Evolutionary conservation across 2,888 invertebrate genomes (phyloP).

Genomic region (Panopea generosa): DNA sequence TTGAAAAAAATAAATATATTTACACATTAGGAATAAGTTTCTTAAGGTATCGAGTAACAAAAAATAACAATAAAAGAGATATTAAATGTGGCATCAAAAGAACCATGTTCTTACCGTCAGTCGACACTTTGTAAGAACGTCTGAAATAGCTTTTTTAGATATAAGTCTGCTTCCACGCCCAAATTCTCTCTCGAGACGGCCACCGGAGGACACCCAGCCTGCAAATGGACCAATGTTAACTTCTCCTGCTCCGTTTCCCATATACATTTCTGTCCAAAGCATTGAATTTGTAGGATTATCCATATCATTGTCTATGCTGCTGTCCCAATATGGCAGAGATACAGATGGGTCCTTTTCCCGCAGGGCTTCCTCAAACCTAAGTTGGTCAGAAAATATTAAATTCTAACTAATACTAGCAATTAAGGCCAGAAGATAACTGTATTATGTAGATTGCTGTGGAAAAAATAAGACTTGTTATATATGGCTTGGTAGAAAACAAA

Average conservation of each 20-base stretch:
- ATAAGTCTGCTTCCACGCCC: constrained; percentile 45
- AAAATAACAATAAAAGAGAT: too few species aligned
- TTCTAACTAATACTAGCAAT: too few species aligned
- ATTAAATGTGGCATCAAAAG: not conserved
- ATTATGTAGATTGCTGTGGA: too few species aligned
- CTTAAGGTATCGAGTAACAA: too few species aligned
- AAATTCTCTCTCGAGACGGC: constrained; percentile 45
- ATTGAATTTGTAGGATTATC: constrained; percentile 66
- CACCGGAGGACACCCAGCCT: constrained; percentile 63
- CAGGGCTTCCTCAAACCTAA: constrained; percentile 74
- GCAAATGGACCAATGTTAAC: constrained; percentile 69
- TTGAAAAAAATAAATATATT: too few species aligned
- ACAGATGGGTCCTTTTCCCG: constrained; percentile 63
- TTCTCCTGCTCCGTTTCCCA: constrained; percentile 67
- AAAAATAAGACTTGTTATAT: too few species aligned
- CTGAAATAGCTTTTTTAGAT: constrained; percentile 23
- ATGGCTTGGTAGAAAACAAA: too few species aligned
- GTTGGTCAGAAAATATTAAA: too few species aligned
- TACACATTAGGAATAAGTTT: too few species aligned
- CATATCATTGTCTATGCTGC: constrained; percentile 65
- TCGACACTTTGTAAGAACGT: constrained; percentile 34
- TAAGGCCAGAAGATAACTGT: too few species aligned
- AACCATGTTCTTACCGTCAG: constrained; percentile 20
- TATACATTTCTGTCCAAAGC: constrained; percentile 65
- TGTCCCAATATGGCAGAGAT: constrained; percentile 74